Evolutionary conservation across 2,888 invertebrate species (phyloP).

Genomic region (Timema podura): DNA sequence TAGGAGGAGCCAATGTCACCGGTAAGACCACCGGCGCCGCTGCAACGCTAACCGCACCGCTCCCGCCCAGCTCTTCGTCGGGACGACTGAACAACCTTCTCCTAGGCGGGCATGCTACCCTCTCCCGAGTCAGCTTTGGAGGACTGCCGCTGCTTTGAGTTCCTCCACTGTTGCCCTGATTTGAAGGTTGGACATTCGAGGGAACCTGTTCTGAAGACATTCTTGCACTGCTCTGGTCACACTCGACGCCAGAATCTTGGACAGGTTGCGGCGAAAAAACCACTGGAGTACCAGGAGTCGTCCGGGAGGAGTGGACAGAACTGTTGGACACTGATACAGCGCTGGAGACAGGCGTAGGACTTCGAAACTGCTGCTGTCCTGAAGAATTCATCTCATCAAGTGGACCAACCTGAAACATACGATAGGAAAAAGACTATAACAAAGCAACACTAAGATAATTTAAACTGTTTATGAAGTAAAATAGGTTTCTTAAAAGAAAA

Average conservation of each 20-base stretch:
- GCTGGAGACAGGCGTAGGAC: conserved; percentile 28
- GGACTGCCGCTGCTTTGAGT: conserved; percentile 42
- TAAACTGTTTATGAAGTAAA: too few species aligned
- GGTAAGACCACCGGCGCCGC: conserved; percentile 34
- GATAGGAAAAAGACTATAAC: too few species aligned
- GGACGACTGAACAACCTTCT: conserved; percentile 57
- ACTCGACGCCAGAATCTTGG: background rate
- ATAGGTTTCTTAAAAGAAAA: too few species aligned
- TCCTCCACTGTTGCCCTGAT: conserved; percentile 20
- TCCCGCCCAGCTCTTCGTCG: conserved; percentile 47
- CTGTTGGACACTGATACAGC: conserved; percentile 26
- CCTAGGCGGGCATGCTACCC: conserved; percentile 32
- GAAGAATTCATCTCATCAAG: conserved; percentile 27
- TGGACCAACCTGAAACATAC: conserved; percentile 35
- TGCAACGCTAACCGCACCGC: conserved; percentile 39
- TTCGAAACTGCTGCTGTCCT: conserved; percentile 26
- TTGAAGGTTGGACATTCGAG: background rate
- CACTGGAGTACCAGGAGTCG: conserved; percentile 27
- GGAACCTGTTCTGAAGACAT: conserved; percentile 13
- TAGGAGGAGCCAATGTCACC: conserved; percentile 40
- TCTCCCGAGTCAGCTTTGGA: conserved; percentile 49
- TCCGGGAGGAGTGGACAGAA: conserved; percentile 25
- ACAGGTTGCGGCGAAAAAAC: conserved; percentile 27
- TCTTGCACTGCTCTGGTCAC: background rate
- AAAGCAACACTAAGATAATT: too few species aligned